Percentiles rank a stretch among this genome's conserved stretches.
These are phyloP conservation scores for Gonatopus flavifemur DNA, from an alignment of 1,140 invertebrate species.

Conservation along the genomic window DNA sequence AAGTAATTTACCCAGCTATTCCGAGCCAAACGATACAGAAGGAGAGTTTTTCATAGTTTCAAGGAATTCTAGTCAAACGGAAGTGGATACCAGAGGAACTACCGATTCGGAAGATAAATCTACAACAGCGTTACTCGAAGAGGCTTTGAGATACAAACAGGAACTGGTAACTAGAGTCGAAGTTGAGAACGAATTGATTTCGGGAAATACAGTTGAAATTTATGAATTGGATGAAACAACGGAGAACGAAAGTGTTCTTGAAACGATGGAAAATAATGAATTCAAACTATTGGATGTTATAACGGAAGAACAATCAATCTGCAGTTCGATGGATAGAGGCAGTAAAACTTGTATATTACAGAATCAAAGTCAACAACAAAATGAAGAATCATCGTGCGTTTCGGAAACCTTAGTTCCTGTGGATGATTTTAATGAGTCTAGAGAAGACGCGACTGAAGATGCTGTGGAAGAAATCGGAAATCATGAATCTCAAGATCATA, in stretches of 20 bases:
- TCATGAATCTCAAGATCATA: no score
- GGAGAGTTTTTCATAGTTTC: slow-evolving; percentile 14
- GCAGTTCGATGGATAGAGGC: slow-evolving; percentile 19
- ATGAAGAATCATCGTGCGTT: background rate
- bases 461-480: no score
- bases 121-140: slow-evolving; percentile 23
- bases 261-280: slow-evolving; percentile 16
- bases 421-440: no score
- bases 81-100: slow-evolving; percentile 21
- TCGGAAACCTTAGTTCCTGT: no score
- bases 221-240: no score
- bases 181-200: slow-evolving; percentile 7
- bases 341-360: slow-evolving; percentile 18
- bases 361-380: background rate
- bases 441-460: no score
- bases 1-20: no score
- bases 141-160: slow-evolving; percentile 34
- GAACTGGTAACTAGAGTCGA: slow-evolving; percentile 23
- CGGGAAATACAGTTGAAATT: no score
- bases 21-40: slow-evolving; percentile 11
- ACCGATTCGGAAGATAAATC: slow-evolving; percentile 28
- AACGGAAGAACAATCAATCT: slow-evolving; percentile 31
- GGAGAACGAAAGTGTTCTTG: background rate
- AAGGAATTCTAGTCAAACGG: slow-evolving; percentile 12
- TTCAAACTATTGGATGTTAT: slow-evolving; percentile 34